These are phyloP conservation scores for Antennarius striatus DNA, from an alignment of 2,113 vertebrate species.

Conservation along the genomic window DNA sequence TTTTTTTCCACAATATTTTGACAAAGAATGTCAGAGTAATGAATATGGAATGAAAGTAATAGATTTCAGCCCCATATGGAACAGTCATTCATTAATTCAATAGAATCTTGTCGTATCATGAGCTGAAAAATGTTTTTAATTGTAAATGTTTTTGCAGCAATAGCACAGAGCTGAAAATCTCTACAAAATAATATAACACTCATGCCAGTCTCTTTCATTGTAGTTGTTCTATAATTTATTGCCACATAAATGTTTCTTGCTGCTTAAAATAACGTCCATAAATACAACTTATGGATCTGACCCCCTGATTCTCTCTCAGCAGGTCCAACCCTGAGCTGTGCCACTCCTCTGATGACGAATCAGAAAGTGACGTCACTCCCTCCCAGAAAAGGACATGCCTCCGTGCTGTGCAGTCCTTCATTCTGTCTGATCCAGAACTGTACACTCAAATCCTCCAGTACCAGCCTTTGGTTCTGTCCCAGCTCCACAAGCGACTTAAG, in stretches of 20 bases:
- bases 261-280: neutral
- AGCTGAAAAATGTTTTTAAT: too few relatives aligned
- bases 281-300: neutral
- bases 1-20: neutral
- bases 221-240: too few relatives aligned
- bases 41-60: too few relatives aligned
- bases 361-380: constrained; percentile 75
- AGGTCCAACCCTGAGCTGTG: constrained; percentile 81
- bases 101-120: too few relatives aligned
- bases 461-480: constrained; percentile 87
- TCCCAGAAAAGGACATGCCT: constrained; percentile 80
- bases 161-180: too few relatives aligned
- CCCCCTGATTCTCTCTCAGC: neutral
- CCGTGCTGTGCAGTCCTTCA: constrained; percentile 81
- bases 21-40: neutral
- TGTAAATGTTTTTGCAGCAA: too few relatives aligned
- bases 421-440: constrained; percentile 80
- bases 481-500: constrained; percentile 84
- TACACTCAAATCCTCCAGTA: constrained; percentile 87
- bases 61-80: too few relatives aligned
- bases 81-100: too few relatives aligned
- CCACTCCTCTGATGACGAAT: constrained; percentile 73
- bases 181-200: too few relatives aligned
- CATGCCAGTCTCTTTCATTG: too few relatives aligned
- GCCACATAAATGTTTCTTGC: neutral